Evolutionary conservation across 2,113 vertebrate species (phyloP).

Genomic region (Labeo rohita): DNA sequence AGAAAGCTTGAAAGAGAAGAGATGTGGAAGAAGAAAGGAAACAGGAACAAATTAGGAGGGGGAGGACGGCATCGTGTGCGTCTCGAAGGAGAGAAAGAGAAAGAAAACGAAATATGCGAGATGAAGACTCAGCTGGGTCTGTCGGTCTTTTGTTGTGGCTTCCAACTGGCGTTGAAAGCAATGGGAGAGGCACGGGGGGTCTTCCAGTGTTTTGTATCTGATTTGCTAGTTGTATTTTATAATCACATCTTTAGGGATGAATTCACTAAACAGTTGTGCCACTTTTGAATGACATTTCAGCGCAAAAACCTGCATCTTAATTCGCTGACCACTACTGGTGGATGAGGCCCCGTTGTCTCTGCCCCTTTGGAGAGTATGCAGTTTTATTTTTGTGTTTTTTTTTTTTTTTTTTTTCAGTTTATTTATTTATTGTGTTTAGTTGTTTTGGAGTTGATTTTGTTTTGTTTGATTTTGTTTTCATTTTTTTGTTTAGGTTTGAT

Average conservation of each 20-base stretch:
- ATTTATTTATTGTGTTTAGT: no score
- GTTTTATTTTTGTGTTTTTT: neutral
- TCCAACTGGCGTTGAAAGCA: constrained; percentile 40
- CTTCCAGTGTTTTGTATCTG: constrained; percentile 43
- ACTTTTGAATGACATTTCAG: neutral
- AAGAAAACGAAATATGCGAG: constrained; percentile 45
- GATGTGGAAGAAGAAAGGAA: constrained; percentile 50
- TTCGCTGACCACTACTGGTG: neutral
- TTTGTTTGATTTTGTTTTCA: neutral
- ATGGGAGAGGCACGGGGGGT: constrained; percentile 10
- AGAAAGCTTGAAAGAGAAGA: constrained; percentile 66
- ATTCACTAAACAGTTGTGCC: neutral
- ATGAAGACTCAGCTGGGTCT: constrained; percentile 52
- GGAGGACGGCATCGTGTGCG: constrained; percentile 63
- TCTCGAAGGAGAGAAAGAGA: constrained; percentile 61
- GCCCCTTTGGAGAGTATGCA: neutral
- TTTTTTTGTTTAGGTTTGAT: neutral
- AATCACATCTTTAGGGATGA: constrained; percentile 14
- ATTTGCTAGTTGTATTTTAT: constrained; percentile 23
- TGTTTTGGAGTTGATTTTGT: neutral
- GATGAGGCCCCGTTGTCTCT: neutral
- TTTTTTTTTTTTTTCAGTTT: no score
- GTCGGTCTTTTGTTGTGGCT: constrained; percentile 45
- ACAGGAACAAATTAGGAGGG: constrained; percentile 68
- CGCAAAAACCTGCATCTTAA: neutral